A percentile compares a stretch with the other conserved stretches of the same genome.
Evolutionary conservation across 2,113 vertebrate genomes (phyloP).

Genomic region (Pyrgilauda ruficollis): DNA sequence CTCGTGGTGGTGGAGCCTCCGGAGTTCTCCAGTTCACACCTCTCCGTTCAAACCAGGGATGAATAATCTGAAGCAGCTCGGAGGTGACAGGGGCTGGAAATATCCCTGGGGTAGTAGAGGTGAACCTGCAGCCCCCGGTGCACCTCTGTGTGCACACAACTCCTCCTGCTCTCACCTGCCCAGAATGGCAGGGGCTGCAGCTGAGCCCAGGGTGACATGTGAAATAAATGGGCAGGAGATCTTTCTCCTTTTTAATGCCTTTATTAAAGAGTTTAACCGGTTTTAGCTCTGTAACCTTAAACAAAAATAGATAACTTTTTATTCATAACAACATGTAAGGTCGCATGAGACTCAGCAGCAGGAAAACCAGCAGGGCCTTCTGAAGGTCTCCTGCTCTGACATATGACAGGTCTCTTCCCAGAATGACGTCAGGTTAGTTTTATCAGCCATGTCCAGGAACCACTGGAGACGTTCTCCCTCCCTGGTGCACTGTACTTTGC

Average conservation of each 20-base stretch:
- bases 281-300: too few relatives aligned
- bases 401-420: neutral
- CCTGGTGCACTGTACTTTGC: neutral
- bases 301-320: too few relatives aligned
- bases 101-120: neutral
- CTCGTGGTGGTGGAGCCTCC: neutral
- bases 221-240: too few relatives aligned
- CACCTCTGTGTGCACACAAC: fast-evolving
- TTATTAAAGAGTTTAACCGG: too few relatives aligned
- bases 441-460: neutral
- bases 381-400: neutral
- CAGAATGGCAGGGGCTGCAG: neutral
- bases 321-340: too few relatives aligned
- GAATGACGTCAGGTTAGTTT: neutral
- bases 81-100: neutral
- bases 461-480: neutral
- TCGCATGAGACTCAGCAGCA: neutral
- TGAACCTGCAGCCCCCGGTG: neutral
- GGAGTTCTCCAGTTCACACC: neutral
- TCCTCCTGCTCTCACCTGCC: neutral
- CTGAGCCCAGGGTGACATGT: neutral
- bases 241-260: too few relatives aligned
- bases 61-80: neutral
- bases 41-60: neutral
- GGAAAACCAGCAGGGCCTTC: neutral